A percentile compares a stretch with the other conserved stretches of the same genome.
These are phyloP conservation scores for Teinopalpus imperialis DNA, from an alignment of 2,888 invertebrate species.

Conservation along the genomic window DNA sequence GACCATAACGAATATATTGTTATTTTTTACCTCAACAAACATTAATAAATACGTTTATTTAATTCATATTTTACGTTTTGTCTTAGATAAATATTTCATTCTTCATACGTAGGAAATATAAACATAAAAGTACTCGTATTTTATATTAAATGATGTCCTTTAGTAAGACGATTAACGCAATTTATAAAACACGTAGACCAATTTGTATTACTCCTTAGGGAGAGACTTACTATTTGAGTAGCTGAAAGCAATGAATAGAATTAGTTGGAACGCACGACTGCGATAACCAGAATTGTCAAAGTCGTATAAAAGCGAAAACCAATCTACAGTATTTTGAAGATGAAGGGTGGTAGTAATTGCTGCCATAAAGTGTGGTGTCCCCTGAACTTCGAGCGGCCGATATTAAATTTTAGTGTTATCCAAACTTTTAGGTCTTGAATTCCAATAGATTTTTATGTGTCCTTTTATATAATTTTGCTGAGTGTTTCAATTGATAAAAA, in stretches of 20 bases:
- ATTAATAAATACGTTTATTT: no score
- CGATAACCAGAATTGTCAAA: slow-evolving; percentile 55
- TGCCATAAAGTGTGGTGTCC: slow-evolving; percentile 71
- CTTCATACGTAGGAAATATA: no score
- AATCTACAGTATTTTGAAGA: slow-evolving; percentile 67
- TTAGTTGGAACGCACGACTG: slow-evolving; percentile 33
- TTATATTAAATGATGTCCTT: no score
- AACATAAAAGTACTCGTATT: no score
- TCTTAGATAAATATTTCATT: no score
- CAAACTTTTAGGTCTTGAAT: slow-evolving; percentile 63
- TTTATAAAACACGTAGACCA: no score
- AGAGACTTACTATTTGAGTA: slow-evolving; percentile 6
- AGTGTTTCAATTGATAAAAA: slow-evolving; percentile 53
- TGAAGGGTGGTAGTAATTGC: slow-evolving; percentile 73
- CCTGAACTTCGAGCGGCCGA: slow-evolving; percentile 54
- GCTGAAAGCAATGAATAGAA: slow-evolving; percentile 17
- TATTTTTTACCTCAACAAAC: no score
- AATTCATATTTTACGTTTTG: no score
- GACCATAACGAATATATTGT: no score
- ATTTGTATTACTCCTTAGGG: no score
- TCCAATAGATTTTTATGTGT: slow-evolving; percentile 56
- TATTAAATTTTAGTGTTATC: slow-evolving; percentile 73
- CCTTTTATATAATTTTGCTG: slow-evolving; percentile 52
- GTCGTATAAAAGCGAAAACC: slow-evolving; percentile 69
- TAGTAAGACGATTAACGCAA: no score